Evolutionary conservation across 2,113 vertebrate genomes (phyloP), one percentile per base, ranked within the genome.

Genomic region (Galbula dea): DNA sequence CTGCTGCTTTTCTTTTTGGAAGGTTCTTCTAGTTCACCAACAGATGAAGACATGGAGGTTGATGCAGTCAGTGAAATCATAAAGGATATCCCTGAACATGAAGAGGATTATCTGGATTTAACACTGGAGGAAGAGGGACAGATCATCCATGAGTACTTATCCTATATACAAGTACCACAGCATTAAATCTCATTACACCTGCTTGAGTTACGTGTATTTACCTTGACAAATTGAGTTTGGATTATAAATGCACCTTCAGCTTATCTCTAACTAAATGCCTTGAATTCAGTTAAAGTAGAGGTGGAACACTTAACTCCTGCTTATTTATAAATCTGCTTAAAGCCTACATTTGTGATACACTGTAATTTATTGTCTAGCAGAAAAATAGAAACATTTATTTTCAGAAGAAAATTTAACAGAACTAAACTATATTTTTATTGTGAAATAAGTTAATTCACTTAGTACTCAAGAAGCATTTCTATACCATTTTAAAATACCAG

Each of bases 41-140:
- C 97, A 6, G 97, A 98, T 15, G 98, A 98, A 59, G 98, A 98
- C 59, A 97, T 98, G 95, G 98, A 99, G n/a, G 96, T 87, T 0
- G 98, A 99, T 93, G 97, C 98, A 30, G 98, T 99, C 68, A 99
- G 98, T 30, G 99, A 99, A 95, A 98, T 99, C 22, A 54, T 99
- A 89, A 98, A 98, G 69, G 99, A 99, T 95, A 99, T 99, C 45
- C 98, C 99, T 9, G 98, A 97, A 29, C 99, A 99, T 0, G 99
- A 99, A 94, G 99, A 99, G 75, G 99, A 99, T 77, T 99, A 99
- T 89, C 98, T 99, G 55, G 99, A 99, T 95, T 97, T 99, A 79
- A 99, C 98, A 1, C 98, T 99, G 92, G 99, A 99, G 89, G 99
- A 99, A 22, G 99, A 99, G 93, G 97, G 97, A 15, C 88, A 98